Base-by-base conservation (phyloP, 1,140 invertebrate species). In the Berghia stephanieae region DNA sequence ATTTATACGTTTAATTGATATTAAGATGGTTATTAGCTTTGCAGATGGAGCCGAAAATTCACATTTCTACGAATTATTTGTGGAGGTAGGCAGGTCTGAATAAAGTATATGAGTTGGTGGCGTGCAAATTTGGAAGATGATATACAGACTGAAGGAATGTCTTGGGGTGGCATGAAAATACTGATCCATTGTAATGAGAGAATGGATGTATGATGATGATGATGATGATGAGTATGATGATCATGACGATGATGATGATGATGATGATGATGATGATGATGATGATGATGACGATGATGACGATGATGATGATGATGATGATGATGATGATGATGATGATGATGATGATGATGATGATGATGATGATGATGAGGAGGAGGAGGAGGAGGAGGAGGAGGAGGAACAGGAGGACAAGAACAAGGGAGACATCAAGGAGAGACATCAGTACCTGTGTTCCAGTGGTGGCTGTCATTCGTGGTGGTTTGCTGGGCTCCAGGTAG, bases 401-500 rank as follows among this genome's bases (percentile, higher is more conserved):
- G n/a, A n/a, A n/a, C n/a, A n/a, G n/a, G n/a, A n/a, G n/a, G n/a
- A n/a, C n/a, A n/a, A n/a, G n/a, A 52, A 52, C 60, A 67, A 38
- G 5, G 31, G 36, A n/a, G 13, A 44, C 38, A 31, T 36, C 36
- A 1, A 1, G 27, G 13, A 49, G 46, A 13, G 46, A n/a, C 46
- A n/a, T 49, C 46, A 49, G 46, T 49, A 85, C 84, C 82, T 85
- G 84, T 71, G 81, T 85, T 0, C 82, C 83, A 8, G 68, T 79
- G 31, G 73, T 70, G 36, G 73, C 73, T 36, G 76, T 78, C 36
- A 18, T 71, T 49, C 57, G 75, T n/a, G n/a, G n/a, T n/a, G n/a
- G n/a, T n/a, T n/a, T n/a, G 1, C 66, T 40, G 34, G 79, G 75
- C 57, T 79, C 63, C 40, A 79, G 31, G 44, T 80, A 77, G 40